Percentiles rank a stretch among this genome's conserved stretches.
Evolutionary conservation across 2,888 invertebrate genomes (phyloP).

Genomic region (Corbicula japonica): DNA sequence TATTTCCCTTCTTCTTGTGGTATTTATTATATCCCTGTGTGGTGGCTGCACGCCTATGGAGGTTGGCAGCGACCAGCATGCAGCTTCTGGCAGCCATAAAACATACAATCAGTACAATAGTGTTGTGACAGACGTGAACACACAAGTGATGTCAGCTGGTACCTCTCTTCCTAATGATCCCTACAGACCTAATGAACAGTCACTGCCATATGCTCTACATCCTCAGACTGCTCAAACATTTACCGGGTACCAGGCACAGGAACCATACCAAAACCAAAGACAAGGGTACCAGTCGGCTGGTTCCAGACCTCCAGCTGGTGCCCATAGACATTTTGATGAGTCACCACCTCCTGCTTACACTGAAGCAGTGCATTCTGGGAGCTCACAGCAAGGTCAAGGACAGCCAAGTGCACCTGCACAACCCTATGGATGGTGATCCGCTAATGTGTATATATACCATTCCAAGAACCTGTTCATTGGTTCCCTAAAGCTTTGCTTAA

Average conservation of each 20-base stretch:
- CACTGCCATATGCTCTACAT: constrained; percentile 51
- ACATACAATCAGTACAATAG: constrained; percentile 43
- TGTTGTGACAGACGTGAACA: constrained; percentile 54
- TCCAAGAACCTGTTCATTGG: too few species aligned
- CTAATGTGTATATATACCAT: too few species aligned
- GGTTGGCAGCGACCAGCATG: constrained; percentile 62
- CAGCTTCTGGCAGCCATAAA: constrained; percentile 52
- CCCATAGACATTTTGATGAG: constrained; percentile 47
- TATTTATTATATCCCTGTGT: constrained; percentile 50
- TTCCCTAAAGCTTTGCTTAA: too few species aligned
- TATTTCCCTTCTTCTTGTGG: constrained; percentile 29
- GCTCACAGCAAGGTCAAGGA: constrained; percentile 10
- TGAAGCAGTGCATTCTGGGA: constrained; percentile 37
- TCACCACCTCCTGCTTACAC: constrained; percentile 61
- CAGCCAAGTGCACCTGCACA: constrained; percentile 30
- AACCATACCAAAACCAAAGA: background rate
- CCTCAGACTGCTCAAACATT: constrained; percentile 56
- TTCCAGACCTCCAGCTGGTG: constrained; percentile 24
- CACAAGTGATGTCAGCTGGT: constrained; percentile 50
- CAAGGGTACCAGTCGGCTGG: constrained; percentile 8
- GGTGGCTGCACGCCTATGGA: constrained; percentile 68
- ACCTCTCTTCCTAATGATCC: constrained; percentile 59
- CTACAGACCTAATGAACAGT: constrained; percentile 37
- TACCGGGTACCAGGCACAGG: constrained; percentile 50
- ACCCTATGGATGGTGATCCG: constrained; percentile 38